These are phyloP conservation scores for Platichthys flesus DNA, from an alignment of 2,113 vertebrate genomes.

Conservation along the genomic window DNA sequence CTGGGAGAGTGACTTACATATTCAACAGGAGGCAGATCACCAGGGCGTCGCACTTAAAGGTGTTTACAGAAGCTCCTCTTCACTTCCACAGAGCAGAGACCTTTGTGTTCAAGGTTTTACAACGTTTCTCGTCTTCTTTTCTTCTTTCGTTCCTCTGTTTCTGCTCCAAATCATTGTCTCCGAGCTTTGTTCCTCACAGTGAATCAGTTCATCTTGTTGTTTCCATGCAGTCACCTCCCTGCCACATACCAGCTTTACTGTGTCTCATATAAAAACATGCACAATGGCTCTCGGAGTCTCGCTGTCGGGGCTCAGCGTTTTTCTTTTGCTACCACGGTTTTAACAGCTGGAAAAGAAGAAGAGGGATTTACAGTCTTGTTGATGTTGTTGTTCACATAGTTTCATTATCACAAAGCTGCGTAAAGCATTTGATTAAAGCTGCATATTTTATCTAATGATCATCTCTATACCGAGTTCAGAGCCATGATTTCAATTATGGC, in stretches of 20 bases:
- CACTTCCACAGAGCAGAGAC: neutral
- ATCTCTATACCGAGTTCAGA: too few relatives aligned
- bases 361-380: too few relatives aligned
- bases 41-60: neutral
- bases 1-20: neutral
- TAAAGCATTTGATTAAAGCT: neutral
- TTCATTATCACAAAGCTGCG: neutral
- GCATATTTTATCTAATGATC: neutral
- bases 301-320: conserved; percentile 2
- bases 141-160: neutral
- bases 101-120: conserved; percentile 31
- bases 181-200: too few relatives aligned
- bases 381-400: conserved; percentile 5
- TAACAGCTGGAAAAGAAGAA: conserved; percentile 27
- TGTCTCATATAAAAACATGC: conserved; percentile 53
- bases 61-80: conserved; percentile 28
- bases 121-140: neutral
- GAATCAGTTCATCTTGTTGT: conserved; percentile 47
- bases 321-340: conserved; percentile 33
- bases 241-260: conserved; percentile 63
- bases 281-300: conserved; percentile 25
- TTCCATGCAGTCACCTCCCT: conserved; percentile 16
- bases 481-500: too few relatives aligned
- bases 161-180: too few relatives aligned
- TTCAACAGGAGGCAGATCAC: conserved; percentile 6